Conservation (phyloP, 2,888 invertebrate genomes). For the Chorisops tibialis region DNA sequence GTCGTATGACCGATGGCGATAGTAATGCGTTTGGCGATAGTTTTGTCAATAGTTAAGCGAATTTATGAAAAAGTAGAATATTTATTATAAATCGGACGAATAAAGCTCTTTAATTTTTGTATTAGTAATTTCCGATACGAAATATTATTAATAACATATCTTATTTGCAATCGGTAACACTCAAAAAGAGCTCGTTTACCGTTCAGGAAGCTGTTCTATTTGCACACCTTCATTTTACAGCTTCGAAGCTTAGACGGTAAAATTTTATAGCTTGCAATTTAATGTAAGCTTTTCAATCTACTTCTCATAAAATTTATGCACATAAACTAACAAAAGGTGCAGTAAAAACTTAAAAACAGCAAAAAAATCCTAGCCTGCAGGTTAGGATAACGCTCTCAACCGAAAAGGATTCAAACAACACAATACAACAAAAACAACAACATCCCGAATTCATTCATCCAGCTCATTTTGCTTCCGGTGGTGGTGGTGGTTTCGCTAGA, state of each 20-base stretch:
- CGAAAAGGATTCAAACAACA: slow-evolving; percentile 1
- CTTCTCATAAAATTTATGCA: slow-evolving; percentile 30
- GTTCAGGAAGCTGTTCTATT: neutral
- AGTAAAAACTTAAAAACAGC: slow-evolving; percentile 5
- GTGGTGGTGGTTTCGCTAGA: slow-evolving; percentile 21
- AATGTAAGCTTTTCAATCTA: slow-evolving; percentile 32
- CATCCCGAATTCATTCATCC: slow-evolving; percentile 18
- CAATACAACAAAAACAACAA: slow-evolving; percentile 4
- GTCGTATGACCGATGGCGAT: too few species aligned
- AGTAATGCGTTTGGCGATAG: too few species aligned
- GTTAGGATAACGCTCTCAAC: neutral
- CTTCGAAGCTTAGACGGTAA: slow-evolving; percentile 25
- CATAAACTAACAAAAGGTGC: slow-evolving; percentile 24
- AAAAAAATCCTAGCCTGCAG: neutral
- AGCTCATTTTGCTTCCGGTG: slow-evolving; percentile 17
- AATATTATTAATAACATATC: too few species aligned
- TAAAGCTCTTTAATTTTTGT: too few species aligned
- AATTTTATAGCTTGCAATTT: slow-evolving; percentile 33
- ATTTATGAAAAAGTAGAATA: too few species aligned
- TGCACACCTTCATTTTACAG: neutral
- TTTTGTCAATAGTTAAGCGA: too few species aligned
- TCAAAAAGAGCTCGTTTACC: too few species aligned
- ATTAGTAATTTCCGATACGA: too few species aligned
- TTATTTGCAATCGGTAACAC: too few species aligned
- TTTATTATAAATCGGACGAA: too few species aligned